Conservation (phyloP, 2,888 invertebrate species). For the Furcula furcula region DNA sequence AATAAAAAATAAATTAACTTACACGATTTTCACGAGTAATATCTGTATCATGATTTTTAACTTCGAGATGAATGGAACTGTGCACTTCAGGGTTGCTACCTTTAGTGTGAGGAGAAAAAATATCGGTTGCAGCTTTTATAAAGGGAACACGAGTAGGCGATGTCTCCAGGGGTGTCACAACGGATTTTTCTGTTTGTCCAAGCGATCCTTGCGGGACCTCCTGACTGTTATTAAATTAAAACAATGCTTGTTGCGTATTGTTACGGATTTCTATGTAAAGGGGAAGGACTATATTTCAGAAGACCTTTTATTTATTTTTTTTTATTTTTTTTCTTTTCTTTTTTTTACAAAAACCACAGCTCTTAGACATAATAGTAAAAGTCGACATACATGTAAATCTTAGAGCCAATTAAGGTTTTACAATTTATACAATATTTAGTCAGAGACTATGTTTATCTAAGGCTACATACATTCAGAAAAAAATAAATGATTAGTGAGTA, state of each 20-base stretch:
- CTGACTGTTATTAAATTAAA: conserved; percentile 77
- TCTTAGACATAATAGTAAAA: too few relatives aligned
- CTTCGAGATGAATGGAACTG: conserved; percentile 10
- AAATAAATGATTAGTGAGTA: too few relatives aligned
- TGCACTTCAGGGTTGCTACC: conserved; percentile 23
- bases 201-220: conserved; percentile 37
- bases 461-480: too few relatives aligned
- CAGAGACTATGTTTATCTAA: too few relatives aligned
- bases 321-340: too few relatives aligned
- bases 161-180: conserved; percentile 61
- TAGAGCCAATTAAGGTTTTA: too few relatives aligned
- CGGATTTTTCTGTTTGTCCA: conserved; percentile 54
- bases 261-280: conserved; percentile 53
- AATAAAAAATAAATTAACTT: conserved; percentile 7
- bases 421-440: too few relatives aligned
- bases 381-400: too few relatives aligned
- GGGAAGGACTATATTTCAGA: too few relatives aligned
- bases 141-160: conserved; percentile 42
- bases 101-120: conserved; percentile 33
- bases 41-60: conserved; percentile 25
- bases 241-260: conserved; percentile 62
- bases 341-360: too few relatives aligned
- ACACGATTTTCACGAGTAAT: conserved; percentile 18
- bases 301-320: too few relatives aligned
- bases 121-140: conserved; percentile 53